A percentile compares a stretch with the other conserved stretches of the same genome.
These are phyloP conservation scores for Percopsis omiscomaycus DNA, from an alignment of 2,797 vertebrate species.

Conservation along the genomic window DNA sequence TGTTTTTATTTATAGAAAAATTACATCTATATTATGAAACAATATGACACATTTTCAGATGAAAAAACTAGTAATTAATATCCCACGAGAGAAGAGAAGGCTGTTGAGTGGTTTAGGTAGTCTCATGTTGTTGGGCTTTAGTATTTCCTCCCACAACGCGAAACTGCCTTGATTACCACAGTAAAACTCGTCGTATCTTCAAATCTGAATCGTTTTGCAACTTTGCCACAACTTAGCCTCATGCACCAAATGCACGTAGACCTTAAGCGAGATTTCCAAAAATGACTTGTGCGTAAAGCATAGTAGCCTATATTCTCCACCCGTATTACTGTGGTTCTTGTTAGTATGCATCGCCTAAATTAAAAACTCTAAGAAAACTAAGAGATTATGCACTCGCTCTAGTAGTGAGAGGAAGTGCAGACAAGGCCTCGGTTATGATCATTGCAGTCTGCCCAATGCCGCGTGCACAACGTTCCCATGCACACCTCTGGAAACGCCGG, in stretches of 20 bases:
- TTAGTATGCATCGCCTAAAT: neutral
- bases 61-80: neutral
- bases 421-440: slow-evolving; percentile 99
- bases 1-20: too few species aligned
- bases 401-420: slow-evolving; percentile 52
- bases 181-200: slow-evolving; percentile 64
- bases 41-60: too few species aligned
- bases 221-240: neutral
- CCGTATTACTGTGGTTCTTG: too few species aligned
- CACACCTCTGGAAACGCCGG: slow-evolving; percentile 67
- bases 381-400: slow-evolving; percentile 24
- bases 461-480: slow-evolving; percentile 69
- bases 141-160: slow-evolving; percentile 90
- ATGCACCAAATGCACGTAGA: neutral
- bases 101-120: slow-evolving; percentile 98
- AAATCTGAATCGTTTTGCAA: slow-evolving; percentile 31
- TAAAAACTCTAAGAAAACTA: slow-evolving; percentile 35
- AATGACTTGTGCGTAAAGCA: too few species aligned
- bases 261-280: too few species aligned
- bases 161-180: slow-evolving; percentile 97
- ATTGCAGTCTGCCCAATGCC: slow-evolving; percentile 81
- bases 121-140: slow-evolving; percentile 97
- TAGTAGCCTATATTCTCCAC: too few species aligned
- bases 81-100: slow-evolving; percentile 57
- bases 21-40: too few species aligned